These are phyloP conservation scores for Gambusia holbrooki DNA, from an alignment of 2,113 vertebrate genomes.

Conservation along the genomic window DNA sequence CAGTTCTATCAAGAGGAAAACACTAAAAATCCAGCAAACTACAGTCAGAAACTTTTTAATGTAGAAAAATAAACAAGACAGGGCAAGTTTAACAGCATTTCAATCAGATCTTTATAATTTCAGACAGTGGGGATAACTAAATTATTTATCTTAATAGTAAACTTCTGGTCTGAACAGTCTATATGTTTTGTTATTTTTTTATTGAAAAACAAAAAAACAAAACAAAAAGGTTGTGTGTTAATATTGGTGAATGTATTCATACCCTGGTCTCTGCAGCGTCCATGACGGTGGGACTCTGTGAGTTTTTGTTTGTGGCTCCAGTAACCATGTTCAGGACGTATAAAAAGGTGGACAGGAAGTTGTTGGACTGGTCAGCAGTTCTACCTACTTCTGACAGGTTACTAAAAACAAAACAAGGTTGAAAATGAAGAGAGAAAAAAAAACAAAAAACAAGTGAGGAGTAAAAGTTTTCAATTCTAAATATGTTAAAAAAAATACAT, in stretches of 20 bases:
- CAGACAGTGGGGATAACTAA: background rate
- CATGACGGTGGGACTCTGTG: background rate
- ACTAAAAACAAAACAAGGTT: slow-evolving; percentile 27
- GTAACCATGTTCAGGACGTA: slow-evolving; percentile 18
- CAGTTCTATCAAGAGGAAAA: too few species aligned
- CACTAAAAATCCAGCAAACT: too few species aligned
- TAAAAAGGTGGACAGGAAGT: slow-evolving; percentile 11
- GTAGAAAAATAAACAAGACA: too few species aligned
- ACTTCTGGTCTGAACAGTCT: background rate
- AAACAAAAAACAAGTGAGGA: background rate
- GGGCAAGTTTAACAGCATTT: too few species aligned
- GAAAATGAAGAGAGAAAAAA: background rate
- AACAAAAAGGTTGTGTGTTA: background rate
- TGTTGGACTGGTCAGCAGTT: background rate
- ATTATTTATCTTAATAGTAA: too few species aligned
- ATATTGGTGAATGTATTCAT: slow-evolving; percentile 4
- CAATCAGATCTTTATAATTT: background rate
- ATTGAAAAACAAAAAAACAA: background rate
- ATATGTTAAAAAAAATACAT: background rate
- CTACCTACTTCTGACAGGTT: background rate
- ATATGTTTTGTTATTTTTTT: background rate
- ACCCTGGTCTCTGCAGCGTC: slow-evolving; percentile 24
- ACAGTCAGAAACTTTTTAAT: too few species aligned
- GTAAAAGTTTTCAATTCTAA: background rate
- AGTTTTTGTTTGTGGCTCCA: background rate